Percentiles rank a stretch among this genome's conserved stretches.
Conservation (phyloP, 64 coral and sea anemone genomes). For the Astreopora myriophthalma region DNA sequence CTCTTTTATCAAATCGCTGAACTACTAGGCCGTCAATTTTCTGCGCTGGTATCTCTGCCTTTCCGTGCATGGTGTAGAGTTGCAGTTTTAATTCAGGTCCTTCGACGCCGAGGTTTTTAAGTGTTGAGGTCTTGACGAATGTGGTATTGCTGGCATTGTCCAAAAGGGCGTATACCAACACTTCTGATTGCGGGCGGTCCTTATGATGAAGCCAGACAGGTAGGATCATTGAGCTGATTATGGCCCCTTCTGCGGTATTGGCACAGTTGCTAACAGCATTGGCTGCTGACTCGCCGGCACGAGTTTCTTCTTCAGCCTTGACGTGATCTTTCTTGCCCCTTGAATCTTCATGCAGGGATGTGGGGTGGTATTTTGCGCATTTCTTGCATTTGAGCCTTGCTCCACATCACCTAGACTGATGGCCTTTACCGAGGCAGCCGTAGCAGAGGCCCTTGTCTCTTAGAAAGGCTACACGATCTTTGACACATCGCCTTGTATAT, state of each 20-base stretch:
- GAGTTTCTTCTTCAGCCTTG: background rate
- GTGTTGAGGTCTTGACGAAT: background rate
- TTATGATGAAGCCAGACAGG: background rate
- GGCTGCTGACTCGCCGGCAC: background rate
- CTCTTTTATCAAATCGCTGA: background rate
- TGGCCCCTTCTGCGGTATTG: background rate
- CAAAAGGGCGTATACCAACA: background rate
- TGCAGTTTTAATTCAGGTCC: background rate
- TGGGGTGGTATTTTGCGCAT: background rate
- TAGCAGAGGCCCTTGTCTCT: conserved; percentile 18
- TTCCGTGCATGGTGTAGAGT: background rate
- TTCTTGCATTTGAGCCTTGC: background rate
- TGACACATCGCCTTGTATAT: background rate
- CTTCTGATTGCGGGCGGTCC: background rate
- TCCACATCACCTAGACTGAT: background rate
- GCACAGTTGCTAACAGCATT: background rate
- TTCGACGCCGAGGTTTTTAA: background rate
- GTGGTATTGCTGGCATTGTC: background rate
- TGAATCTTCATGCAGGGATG: background rate
- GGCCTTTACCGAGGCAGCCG: background rate
- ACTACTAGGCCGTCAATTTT: background rate
- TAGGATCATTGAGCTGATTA: background rate
- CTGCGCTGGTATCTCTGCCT: background rate
- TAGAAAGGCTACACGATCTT: background rate
- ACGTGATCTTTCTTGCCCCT: background rate